Evolutionary conservation across 2,113 vertebrate genomes (phyloP).

Genomic region (Malurus elegans): DNA sequence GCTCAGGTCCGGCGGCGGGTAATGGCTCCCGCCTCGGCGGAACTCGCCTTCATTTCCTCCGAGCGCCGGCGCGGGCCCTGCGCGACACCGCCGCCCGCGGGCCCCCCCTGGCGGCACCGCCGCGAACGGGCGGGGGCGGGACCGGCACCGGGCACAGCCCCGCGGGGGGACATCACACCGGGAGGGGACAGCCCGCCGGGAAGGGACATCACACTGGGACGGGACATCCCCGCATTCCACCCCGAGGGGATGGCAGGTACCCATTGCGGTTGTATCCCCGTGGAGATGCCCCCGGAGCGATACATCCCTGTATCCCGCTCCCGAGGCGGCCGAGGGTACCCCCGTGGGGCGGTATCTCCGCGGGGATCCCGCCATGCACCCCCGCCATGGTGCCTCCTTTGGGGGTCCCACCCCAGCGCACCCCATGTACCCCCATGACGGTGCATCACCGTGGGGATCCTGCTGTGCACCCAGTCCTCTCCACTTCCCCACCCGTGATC

Average conservation of each 20-base stretch:
- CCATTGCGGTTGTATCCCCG: neutral
- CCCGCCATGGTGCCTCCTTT: no score
- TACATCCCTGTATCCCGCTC: neutral
- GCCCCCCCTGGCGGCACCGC: neutral
- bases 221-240: neutral
- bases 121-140: neutral
- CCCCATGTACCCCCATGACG: no score
- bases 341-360: neutral
- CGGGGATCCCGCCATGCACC: neutral
- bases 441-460: neutral
- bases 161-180: neutral
- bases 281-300: no score
- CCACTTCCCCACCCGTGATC: fast-evolving
- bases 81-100: neutral
- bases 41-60: neutral
- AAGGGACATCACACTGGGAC: neutral
- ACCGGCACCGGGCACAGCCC: neutral
- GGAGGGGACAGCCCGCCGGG: no score
- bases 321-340: fast-evolving
- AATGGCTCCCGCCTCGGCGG: no score
- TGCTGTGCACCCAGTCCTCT: neutral
- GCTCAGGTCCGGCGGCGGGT: no score
- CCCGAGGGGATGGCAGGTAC: no score
- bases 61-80: neutral
- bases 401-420: no score